phyloP scores from a whole-genome alignment of 2,113 vertebrate genomes.

The Caranx ignobilis region DNA sequence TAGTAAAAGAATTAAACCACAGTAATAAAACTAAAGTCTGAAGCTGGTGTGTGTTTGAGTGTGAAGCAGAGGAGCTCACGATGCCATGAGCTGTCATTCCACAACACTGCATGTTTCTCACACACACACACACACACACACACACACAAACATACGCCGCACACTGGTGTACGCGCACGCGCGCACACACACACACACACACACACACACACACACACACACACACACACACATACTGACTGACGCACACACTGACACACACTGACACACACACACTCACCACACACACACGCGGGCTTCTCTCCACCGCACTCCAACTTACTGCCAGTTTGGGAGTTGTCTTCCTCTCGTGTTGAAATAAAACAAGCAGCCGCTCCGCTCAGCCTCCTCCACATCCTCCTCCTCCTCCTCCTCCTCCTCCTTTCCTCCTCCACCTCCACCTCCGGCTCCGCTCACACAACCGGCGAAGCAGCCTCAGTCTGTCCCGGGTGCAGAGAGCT shows the following conservation, averaged over 20 bases:
- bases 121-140: slow-evolving; percentile 51
- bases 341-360: slow-evolving; percentile 84
- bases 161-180: background rate
- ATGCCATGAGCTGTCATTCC: slow-evolving; percentile 76
- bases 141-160: slow-evolving; percentile 42
- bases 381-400: slow-evolving; percentile 50
- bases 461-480: slow-evolving; percentile 16
- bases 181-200: slow-evolving; percentile 17
- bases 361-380: slow-evolving; percentile 70
- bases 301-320: slow-evolving; percentile 84
- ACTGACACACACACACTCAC: slow-evolving; percentile 11
- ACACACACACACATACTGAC: background rate
- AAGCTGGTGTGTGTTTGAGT: background rate
- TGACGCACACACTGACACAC: slow-evolving; percentile 18
- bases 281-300: slow-evolving; percentile 44
- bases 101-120: slow-evolving; percentile 63
- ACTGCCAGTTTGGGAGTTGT: slow-evolving; percentile 90
- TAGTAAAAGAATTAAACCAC: background rate
- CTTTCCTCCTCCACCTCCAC: slow-evolving; percentile 43
- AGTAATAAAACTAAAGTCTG: background rate
- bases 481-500: slow-evolving; percentile 35
- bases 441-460: background rate
- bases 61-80: slow-evolving; percentile 39
- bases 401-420: slow-evolving; percentile 42
- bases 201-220: slow-evolving; percentile 22